Base-by-base conservation (phyloP, 2,888 invertebrate genomes). In the Drosophila differens region DNA sequence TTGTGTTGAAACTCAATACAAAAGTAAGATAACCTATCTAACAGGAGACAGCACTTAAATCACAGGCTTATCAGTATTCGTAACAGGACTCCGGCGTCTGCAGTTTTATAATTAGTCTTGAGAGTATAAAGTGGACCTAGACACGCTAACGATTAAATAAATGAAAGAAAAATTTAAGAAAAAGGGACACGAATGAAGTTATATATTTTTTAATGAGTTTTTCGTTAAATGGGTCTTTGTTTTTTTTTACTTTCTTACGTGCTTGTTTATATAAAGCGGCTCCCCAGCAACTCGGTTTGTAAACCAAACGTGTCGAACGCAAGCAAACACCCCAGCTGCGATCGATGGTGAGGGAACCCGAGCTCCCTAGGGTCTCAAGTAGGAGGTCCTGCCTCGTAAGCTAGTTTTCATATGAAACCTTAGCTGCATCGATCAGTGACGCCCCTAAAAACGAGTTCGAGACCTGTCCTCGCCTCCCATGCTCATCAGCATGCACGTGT, bases 381-480 rank as follows among this genome's bases (percentile, higher is more conserved):
- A 74, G 84, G 86, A 86, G 84, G 84, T 85, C 77, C 60, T 79
- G 74, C 52, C 66, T 57, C 57, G 53, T 64, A 55, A 51, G 57
- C 61, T 55, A 19, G 62, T 61, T 25, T 51, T 57, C 41, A 57
- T 35, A 62, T 73, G 74, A 77, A 70, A 74, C 77, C 81, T 69
- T 65, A 72, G 58, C 77, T 73, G 74, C 65, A 67, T 51, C 66
- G 78, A 75, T 66, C 70, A 64, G 47, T 58, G 81, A 75, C 86
- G 79, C 86, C 84, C 76, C 69, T 67, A 62, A 72, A 75, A 66
- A 58, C 68, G 49, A 72, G 76, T 63, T 74, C 53, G 59, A 70
- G 83, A 84, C 74, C 84, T 85, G 86, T 85, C 79, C 77, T 68
- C 86, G 86, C 84, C 86, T 74, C 39, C 58, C 51, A 54, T 58